Base-by-base conservation (phyloP, 2,888 invertebrate genomes). In the Acleris holmiana region DNA sequence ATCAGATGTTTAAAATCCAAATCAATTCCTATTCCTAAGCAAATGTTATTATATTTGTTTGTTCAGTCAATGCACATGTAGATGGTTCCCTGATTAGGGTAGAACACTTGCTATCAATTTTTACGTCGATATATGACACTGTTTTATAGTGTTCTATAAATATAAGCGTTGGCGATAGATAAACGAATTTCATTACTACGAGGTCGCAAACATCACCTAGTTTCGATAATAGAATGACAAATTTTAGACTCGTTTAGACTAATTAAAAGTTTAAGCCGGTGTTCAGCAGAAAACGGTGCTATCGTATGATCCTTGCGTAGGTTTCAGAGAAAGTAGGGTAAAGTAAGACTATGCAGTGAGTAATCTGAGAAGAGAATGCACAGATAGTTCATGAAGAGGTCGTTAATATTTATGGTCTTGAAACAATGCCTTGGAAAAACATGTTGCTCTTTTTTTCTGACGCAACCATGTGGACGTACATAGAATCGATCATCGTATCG, bases 271-370 rank as follows among this genome's bases (percentile, higher is more conserved):
- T 19, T 15, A 7, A 23, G 50, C 13, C 8, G 13, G 21, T 29
- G 41, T 59, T 59, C 41, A 59, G 50, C 10, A 51, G 44, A 18
- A 44, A n/a, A 17, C 6, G 18, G 25, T 57, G 44, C 56, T 50
- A 23, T 19, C 7, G 44, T 18, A 51, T 44, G 49, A 23, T 49
- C 48, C 6, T 65, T 61, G 48, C 51, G 19, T 61, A 18, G 44
- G 47, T 48, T 60, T 18, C 25, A 49, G 54, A 65, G 65, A 65
- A 64, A 64, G 64, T 53, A 46, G 44, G 63, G 35, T 61, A 53
- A 46, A 63, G 51, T 47, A 46, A 35, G 44, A 54, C 51, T 46
- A 51, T 57, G 35, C 46, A 57, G 35, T 62, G 48, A 58, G 64
- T 64, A 64, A 64, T 40, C 64, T 47, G 53, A 64, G 58, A 53